Evolutionary conservation across 2,113 vertebrate species (phyloP), one percentile per base, ranked within the genome.

Genomic region (Oenanthe melanoleuca): DNA sequence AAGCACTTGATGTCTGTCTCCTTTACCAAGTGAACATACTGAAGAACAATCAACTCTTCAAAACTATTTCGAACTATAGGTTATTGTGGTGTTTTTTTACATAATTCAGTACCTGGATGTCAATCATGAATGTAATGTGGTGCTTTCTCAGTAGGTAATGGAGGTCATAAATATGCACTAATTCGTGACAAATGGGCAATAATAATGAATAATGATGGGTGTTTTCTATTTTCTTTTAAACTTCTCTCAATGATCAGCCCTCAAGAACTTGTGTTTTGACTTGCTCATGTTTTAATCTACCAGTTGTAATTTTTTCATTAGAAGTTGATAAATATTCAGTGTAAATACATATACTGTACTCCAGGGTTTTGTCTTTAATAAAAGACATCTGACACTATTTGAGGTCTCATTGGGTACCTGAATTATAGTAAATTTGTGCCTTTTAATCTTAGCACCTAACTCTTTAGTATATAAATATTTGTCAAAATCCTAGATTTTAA

Each of bases 291-390:
- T 81, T 86, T 89, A 77, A 65, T 82, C 21, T 55, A 24, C 52
- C 52, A 21, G 14, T 18, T 89, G 16, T 52, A n/a, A 6, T 56
- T 89, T 92, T 86, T 86, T 60, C 33, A 49, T 24, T 49, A 21
- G 29, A 73, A 55, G n/a, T 47, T 80, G 70, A 45, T 92, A 88
- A 79, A 60, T 92, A 82, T 40, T 85, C 83, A 72, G 31, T 70
- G 63, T 88, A 88, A 93, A 63, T 83, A 59, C 3, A 4, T 8
- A 6, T 50, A 21, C 5, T 2, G 3, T 73, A 50, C 38, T 71
- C 9, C 26, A 28, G 24, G 56, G 8, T 26, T 7, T 57, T 75
- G 9, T 66, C 21, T 65, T 6, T 92, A 33, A 45, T 63, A 63
- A 65, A 64, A 77, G 26, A 50, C 18, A 52, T 63, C 38, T 88